A percentile compares a stretch with the other conserved stretches of the same genome.
Evolutionary conservation across 2,113 vertebrate species (phyloP).

Genomic region (Corythaixoides concolor): DNA sequence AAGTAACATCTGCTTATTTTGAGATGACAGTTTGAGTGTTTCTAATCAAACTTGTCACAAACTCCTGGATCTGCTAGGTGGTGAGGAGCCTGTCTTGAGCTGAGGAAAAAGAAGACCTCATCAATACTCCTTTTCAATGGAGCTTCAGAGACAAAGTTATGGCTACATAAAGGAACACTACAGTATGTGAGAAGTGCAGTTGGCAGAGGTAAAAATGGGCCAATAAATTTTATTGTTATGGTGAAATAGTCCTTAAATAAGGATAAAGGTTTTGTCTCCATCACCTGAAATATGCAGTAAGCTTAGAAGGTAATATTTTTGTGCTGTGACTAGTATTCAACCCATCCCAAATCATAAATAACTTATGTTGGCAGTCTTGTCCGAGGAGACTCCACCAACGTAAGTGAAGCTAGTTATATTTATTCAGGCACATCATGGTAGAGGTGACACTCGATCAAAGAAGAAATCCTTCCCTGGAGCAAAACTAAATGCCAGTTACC

Average conservation of each 20-base stretch:
- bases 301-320: neutral
- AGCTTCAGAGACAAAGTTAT: neutral
- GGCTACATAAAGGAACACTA: neutral
- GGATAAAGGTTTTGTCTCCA: neutral
- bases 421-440: neutral
- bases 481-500: constrained; percentile 11
- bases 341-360: neutral
- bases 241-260: neutral
- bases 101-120: neutral
- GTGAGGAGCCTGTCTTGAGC: neutral
- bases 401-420: neutral
- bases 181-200: neutral
- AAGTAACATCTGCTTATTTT: neutral
- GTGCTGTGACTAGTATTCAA: neutral
- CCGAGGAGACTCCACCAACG: neutral
- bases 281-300: neutral
- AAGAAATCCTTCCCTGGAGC: neutral
- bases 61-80: neutral
- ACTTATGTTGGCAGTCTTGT: neutral
- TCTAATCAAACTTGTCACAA: neutral
- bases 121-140: neutral
- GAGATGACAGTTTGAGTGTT: neutral
- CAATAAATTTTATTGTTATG: neutral
- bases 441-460: constrained; percentile 9
- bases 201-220: neutral